Percentiles rank a stretch among this genome's conserved stretches.
phyloP scores from a whole-genome alignment of 2,888 invertebrate genomes.

The Cephus sareptanus region DNA sequence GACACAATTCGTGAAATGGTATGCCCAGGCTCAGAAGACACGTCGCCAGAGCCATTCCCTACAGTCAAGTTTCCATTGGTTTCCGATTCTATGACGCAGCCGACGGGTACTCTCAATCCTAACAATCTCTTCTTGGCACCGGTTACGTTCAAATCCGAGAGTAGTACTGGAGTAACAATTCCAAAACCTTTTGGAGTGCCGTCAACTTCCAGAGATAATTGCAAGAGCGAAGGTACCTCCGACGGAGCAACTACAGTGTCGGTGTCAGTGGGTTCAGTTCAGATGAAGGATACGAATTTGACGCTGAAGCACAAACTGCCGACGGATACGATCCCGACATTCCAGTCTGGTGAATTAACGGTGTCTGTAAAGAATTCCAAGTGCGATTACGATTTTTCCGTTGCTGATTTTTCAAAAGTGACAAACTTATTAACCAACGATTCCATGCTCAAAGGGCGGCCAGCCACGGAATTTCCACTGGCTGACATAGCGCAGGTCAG shows the following conservation, averaged over 20 bases:
- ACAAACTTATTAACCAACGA: constrained; percentile 39
- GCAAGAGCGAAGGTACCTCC: constrained; percentile 41
- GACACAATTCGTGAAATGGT: constrained; percentile 81
- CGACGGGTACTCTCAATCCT: constrained; percentile 73
- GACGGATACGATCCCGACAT: constrained; percentile 55
- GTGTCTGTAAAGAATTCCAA: constrained; percentile 61
- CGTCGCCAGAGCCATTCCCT: constrained; percentile 69
- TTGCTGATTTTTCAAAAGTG: constrained; percentile 20
- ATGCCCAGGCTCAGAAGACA: constrained; percentile 78
- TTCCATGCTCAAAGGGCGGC: constrained; percentile 28
- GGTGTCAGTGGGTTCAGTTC: constrained; percentile 18
- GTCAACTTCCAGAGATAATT: constrained; percentile 44
- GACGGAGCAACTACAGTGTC: constrained; percentile 12
- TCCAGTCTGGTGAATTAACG: constrained; percentile 60
- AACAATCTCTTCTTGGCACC: constrained; percentile 85
- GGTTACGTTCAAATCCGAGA: constrained; percentile 58
- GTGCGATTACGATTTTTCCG: constrained; percentile 53
- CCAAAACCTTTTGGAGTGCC: constrained; percentile 56
- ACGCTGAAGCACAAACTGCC: constrained; percentile 25
- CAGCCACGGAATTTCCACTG: constrained; percentile 55
- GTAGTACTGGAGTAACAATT: constrained; percentile 50
- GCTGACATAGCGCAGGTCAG: constrained; percentile 57
- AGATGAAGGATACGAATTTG: constrained; percentile 28
- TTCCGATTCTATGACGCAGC: constrained; percentile 82
- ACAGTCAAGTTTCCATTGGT: constrained; percentile 76